These are phyloP conservation scores for Cryptoprocta ferox DNA, from an alignment of 2,797 vertebrate genomes.

Conservation along the genomic window DNA sequence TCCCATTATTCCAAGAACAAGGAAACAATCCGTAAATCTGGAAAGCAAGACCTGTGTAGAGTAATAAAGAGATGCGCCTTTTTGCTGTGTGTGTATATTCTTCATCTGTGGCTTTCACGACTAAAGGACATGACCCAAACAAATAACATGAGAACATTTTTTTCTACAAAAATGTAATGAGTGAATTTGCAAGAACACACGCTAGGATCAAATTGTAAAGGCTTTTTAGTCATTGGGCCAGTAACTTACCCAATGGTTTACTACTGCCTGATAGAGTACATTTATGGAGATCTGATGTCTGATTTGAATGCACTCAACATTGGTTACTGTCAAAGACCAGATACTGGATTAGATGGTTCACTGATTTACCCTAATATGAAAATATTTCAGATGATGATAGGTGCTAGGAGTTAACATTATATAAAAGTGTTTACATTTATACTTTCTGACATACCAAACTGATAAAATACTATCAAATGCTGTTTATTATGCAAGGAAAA, in stretches of 20 bases:
- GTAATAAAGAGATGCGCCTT: constrained; percentile 55
- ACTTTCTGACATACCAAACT: constrained; percentile 49
- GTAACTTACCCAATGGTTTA: neutral
- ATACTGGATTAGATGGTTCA: constrained; percentile 32
- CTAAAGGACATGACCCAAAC: constrained; percentile 53
- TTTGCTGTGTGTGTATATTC: neutral
- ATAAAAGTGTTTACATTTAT: constrained; percentile 20
- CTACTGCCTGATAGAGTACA: neutral
- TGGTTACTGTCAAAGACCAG: constrained; percentile 57
- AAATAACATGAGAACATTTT: constrained; percentile 29
- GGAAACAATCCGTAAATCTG: constrained; percentile 65
- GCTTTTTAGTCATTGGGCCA: constrained; percentile 1
- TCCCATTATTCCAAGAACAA: constrained; percentile 75
- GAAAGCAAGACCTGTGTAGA: constrained; percentile 60
- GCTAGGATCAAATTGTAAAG: constrained; percentile 44
- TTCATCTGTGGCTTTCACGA: constrained; percentile 48
- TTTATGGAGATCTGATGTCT: constrained; percentile 10
- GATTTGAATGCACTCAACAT: constrained; percentile 14
- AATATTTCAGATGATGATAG: constrained; percentile 33
- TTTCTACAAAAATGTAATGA: constrained; percentile 42
- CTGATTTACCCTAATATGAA: neutral
- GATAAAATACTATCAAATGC: constrained; percentile 46
- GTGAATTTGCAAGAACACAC: constrained; percentile 35
- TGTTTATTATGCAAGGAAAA: constrained; percentile 47
- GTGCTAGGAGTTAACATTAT: constrained; percentile 27